A percentile compares a stretch with the other conserved stretches of the same genome.
Evolutionary conservation across 2,113 vertebrate genomes (phyloP).

Genomic region (Plecotus auritus): DNA sequence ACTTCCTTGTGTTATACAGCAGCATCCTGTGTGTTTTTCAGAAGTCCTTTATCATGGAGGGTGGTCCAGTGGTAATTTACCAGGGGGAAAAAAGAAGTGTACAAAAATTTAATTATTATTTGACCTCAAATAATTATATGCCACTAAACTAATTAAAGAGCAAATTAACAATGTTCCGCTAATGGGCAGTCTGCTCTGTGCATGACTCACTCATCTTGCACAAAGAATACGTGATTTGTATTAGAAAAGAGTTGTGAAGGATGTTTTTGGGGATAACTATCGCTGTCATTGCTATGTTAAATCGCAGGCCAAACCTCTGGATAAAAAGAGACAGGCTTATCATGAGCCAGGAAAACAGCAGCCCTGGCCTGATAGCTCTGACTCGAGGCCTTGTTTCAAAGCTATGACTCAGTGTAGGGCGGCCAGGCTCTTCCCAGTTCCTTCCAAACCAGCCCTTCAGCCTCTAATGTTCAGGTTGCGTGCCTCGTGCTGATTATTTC

Average conservation of each 20-base stretch:
- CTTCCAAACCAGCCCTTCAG: conserved; percentile 79
- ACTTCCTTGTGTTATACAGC: conserved; percentile 77
- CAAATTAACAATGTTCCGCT: conserved; percentile 83
- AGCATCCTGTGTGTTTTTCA: conserved; percentile 78
- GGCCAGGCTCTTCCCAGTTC: conserved; percentile 74
- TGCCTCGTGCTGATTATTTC: conserved; percentile 84
- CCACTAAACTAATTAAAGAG: conserved; percentile 88
- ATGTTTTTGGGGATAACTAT: conserved; percentile 84
- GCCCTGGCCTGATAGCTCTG: conserved; percentile 82
- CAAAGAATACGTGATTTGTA: conserved; percentile 91
- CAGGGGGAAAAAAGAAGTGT: conserved; percentile 82
- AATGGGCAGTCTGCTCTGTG: conserved; percentile 79
- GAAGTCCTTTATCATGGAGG: conserved; percentile 83
- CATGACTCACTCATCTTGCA: conserved; percentile 83
- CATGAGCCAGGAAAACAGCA: conserved; percentile 83
- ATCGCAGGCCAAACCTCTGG: conserved; percentile 81
- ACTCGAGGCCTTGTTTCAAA: conserved; percentile 86
- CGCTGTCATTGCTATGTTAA: conserved; percentile 84
- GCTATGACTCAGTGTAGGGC: conserved; percentile 83
- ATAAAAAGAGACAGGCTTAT: conserved; percentile 88
- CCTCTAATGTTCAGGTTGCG: conserved; percentile 86
- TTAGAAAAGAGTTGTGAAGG: conserved; percentile 79
- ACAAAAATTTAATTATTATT: conserved; percentile 93
- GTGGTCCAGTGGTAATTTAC: conserved; percentile 85
- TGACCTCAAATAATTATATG: conserved; percentile 88